Evolutionary conservation across 2,113 vertebrate genomes (phyloP).

Genomic region (Pollimyrus isidori): DNA sequence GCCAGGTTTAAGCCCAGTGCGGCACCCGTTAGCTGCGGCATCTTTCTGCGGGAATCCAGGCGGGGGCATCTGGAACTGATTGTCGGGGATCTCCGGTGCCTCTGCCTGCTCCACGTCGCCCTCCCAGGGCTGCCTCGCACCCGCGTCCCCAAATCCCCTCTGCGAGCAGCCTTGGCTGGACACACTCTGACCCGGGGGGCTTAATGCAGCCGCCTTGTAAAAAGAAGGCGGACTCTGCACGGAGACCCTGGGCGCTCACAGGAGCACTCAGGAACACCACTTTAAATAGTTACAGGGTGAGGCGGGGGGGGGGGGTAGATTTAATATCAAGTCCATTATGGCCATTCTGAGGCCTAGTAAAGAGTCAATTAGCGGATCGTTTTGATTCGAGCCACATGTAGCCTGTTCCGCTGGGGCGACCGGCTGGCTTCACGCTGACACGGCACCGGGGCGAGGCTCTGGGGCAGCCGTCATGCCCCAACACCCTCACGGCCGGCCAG

Average conservation of each 20-base stretch:
- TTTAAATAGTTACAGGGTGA: slow-evolving; percentile 79
- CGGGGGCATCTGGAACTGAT: slow-evolving; percentile 81
- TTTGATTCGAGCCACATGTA: slow-evolving; percentile 98
- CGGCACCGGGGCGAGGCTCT: background rate
- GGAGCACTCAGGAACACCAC: slow-evolving; percentile 75
- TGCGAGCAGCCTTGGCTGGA: slow-evolving; percentile 60
- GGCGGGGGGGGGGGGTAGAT: slow-evolving; percentile 66
- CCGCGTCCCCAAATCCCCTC: slow-evolving; percentile 70
- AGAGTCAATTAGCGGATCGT: slow-evolving; percentile 96
- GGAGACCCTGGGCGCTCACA: slow-evolving; percentile 62
- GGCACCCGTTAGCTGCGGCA: slow-evolving; percentile 44
- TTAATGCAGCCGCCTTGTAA: slow-evolving; percentile 95
- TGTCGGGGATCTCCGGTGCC: slow-evolving; percentile 62
- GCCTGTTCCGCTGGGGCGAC: slow-evolving; percentile 38
- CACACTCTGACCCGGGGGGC: slow-evolving; percentile 65
- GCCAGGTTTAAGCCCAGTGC: slow-evolving; percentile 46
- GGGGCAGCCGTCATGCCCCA: background rate
- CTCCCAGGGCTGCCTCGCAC: slow-evolving; percentile 64
- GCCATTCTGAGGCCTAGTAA: slow-evolving; percentile 87
- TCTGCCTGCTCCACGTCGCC: slow-evolving; percentile 62
- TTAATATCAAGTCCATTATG: slow-evolving; percentile 99
- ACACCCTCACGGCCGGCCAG: background rate
- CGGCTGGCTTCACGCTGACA: slow-evolving; percentile 22
- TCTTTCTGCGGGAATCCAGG: slow-evolving; percentile 51
- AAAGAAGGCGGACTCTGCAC: slow-evolving; percentile 62